These are phyloP conservation scores for Branchipolynoe longqiensis DNA, from an alignment of 2,888 invertebrate genomes.

Conservation along the genomic window DNA sequence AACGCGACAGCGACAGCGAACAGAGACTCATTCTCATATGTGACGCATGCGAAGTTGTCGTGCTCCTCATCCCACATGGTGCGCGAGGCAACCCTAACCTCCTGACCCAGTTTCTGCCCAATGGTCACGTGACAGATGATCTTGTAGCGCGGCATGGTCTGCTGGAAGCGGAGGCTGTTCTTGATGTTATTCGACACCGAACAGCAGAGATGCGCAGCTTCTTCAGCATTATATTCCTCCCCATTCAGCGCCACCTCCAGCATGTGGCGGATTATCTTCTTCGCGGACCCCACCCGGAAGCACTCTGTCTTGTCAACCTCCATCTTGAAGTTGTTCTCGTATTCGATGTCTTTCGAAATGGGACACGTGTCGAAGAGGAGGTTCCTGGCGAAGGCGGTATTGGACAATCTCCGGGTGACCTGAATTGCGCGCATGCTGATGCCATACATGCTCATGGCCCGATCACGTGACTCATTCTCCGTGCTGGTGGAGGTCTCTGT, in stretches of 20 bases:
- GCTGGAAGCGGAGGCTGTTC: neutral
- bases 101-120: conserved; percentile 25
- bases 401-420: conserved; percentile 10
- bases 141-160: conserved; percentile 34
- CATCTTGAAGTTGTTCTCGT: conserved; percentile 22
- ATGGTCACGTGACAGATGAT: conserved; percentile 45
- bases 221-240: neutral
- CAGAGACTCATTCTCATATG: neutral
- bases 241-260: neutral
- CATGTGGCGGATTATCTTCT: neutral
- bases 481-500: conserved; percentile 28
- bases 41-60: conserved; percentile 9
- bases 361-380: neutral
- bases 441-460: neutral
- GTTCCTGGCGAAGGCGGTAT: neutral
- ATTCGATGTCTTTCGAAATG: neutral
- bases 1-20: conserved; percentile 24
- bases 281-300: neutral
- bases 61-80: conserved; percentile 40
- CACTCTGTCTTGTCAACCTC: neutral
- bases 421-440: conserved; percentile 23
- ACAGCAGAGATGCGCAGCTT: neutral
- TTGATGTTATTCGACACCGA: conserved; percentile 9
- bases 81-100: conserved; percentile 2
- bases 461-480: neutral